Conservation (phyloP, 2,113 vertebrate species). For the Perca flavescens region DNA sequence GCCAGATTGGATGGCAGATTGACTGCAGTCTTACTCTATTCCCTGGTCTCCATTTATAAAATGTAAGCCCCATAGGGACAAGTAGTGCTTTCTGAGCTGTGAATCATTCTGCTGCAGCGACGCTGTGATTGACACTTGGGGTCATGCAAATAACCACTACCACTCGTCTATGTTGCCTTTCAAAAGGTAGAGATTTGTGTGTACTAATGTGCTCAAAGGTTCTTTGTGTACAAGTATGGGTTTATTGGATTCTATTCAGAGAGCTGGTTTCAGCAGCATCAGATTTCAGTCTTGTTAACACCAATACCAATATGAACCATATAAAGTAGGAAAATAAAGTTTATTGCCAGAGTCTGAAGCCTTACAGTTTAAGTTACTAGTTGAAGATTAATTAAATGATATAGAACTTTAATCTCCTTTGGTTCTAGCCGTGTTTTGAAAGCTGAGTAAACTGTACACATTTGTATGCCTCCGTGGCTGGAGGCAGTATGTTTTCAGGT, state of each 20-base stretch:
- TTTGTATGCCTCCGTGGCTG: too few relatives aligned
- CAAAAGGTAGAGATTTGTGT: constrained; percentile 7
- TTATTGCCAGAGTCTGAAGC: not conserved
- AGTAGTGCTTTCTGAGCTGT: constrained; percentile 22
- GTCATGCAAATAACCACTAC: constrained; percentile 38
- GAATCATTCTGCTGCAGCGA: constrained; percentile 31
- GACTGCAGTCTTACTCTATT: constrained; percentile 50
- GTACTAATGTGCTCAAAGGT: not conserved
- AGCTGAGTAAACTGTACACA: not conserved
- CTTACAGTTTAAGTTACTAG: not conserved
- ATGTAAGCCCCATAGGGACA: constrained; percentile 41
- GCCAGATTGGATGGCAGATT: constrained; percentile 70
- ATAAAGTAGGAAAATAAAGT: not conserved
- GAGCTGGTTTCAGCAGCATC: constrained; percentile 17
- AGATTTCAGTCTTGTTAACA: constrained; percentile 36
- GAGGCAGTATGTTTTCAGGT: too few relatives aligned
- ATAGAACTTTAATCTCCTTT: not conserved
- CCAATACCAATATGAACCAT: not conserved
- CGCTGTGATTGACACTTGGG: constrained; percentile 34
- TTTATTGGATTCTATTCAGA: constrained; percentile 31
- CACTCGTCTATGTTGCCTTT: constrained; percentile 28
- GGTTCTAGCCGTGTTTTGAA: not conserved
- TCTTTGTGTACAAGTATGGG: not conserved
- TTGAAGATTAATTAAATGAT: not conserved
- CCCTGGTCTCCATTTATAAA: constrained; percentile 52